Conservation (phyloP, 35 echinoderm and acorn worm genomes). For the Heliocidaris erythrogramma region DNA sequence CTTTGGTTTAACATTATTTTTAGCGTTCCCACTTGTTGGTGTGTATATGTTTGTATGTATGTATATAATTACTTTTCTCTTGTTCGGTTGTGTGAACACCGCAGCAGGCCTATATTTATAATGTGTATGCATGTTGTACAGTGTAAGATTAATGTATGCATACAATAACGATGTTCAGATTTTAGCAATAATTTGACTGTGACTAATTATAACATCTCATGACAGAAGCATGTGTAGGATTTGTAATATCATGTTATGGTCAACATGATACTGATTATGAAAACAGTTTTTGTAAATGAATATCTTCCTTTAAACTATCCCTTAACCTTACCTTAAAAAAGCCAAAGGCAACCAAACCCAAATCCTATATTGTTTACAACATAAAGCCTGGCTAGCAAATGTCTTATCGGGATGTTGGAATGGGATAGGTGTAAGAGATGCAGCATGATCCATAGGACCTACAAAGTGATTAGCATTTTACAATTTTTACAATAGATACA, state of each 20-base stretch:
- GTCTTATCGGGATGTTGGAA: too few relatives aligned
- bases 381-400: too few relatives aligned
- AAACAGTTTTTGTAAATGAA: not conserved
- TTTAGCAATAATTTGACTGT: not conserved
- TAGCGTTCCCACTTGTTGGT: not conserved
- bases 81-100: not conserved
- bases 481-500: too few relatives aligned
- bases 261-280: not conserved
- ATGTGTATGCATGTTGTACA: slow-evolving; percentile 10
- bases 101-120: not conserved
- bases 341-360: too few relatives aligned
- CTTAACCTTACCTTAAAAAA: too few relatives aligned
- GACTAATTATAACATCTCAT: not conserved
- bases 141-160: not conserved
- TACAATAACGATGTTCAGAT: not conserved
- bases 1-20: not conserved
- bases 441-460: too few relatives aligned
- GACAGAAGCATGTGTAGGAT: not conserved
- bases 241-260: not conserved
- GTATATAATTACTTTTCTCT: not conserved
- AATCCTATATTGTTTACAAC: too few relatives aligned
- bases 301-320: too few relatives aligned
- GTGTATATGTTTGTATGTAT: not conserved
- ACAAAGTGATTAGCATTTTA: too few relatives aligned
- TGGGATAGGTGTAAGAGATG: too few relatives aligned